Evolutionary conservation across 2,113 vertebrate genomes (phyloP).

Genomic region (Zapus hudsonius): DNA sequence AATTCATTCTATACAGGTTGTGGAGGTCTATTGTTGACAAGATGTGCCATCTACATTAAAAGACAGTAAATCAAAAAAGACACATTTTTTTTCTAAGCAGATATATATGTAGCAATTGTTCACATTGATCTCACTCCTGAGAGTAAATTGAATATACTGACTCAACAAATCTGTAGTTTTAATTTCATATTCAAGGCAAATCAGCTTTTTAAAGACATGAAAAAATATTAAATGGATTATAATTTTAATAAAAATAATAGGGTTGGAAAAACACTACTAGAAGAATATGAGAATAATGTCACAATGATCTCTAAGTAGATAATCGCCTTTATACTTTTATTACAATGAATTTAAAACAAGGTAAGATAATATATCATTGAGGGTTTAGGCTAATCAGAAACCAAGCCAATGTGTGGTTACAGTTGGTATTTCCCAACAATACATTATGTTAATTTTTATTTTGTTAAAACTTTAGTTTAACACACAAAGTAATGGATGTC

Average conservation of each 20-base stretch:
- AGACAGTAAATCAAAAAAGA: background rate
- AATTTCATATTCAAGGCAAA: background rate
- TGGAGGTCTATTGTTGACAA: background rate
- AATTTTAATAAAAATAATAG: background rate
- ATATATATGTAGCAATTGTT: background rate
- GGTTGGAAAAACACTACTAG: background rate
- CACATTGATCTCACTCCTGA: background rate
- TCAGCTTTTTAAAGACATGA: background rate
- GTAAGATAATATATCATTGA: background rate
- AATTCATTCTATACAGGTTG: background rate
- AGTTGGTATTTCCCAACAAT: background rate
- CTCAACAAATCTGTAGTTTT: background rate
- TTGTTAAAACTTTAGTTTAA: background rate
- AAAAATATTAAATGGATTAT: background rate
- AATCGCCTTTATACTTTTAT: background rate
- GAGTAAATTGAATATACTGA: constrained; percentile 3
- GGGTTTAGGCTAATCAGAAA: background rate
- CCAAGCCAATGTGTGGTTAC: background rate
- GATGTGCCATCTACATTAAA: background rate
- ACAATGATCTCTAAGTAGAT: background rate
- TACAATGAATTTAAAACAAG: background rate
- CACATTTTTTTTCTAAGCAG: background rate
- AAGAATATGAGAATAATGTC: background rate
- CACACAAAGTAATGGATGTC: background rate
- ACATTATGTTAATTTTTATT: background rate